These are phyloP conservation scores for Calosoma granatense DNA, from an alignment of 1,140 invertebrate species.

Conservation along the genomic window DNA sequence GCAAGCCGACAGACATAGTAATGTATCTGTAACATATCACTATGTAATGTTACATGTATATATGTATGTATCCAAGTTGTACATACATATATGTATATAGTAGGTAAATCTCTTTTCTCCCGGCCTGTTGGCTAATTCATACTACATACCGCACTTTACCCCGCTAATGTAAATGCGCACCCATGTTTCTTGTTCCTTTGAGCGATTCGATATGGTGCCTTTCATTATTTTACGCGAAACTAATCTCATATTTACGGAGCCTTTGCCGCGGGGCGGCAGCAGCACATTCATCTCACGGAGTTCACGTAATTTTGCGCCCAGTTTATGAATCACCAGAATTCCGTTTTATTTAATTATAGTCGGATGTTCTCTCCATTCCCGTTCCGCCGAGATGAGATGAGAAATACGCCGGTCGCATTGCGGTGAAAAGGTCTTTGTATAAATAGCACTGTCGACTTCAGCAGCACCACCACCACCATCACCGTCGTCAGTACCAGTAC, in stretches of 20 bases:
- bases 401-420: not conserved
- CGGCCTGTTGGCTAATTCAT: not conserved
- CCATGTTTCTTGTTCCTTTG: not conserved
- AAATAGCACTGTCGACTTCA: not conserved
- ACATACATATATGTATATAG: not conserved
- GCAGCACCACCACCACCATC: no score
- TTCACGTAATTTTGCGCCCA: not conserved
- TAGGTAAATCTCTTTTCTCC: no score
- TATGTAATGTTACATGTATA: not conserved
- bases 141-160: not conserved
- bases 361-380: not conserved
- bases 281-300: not conserved
- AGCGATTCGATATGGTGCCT: not conserved
- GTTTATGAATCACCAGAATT: not conserved
- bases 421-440: not conserved
- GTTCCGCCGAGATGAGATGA: not conserved
- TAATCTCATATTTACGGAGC: not conserved
- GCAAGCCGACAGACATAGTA: not conserved
- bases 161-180: not conserved
- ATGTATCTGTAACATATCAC: not conserved
- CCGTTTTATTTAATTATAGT: constrained; percentile 5
- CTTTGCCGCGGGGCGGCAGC: not conserved
- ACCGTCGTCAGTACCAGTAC: no score
- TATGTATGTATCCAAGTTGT: not conserved
- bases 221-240: constrained; percentile 7